phyloP scores from a whole-genome alignment of 2,797 vertebrate species.

The Sebastes taczanowskii region DNA sequence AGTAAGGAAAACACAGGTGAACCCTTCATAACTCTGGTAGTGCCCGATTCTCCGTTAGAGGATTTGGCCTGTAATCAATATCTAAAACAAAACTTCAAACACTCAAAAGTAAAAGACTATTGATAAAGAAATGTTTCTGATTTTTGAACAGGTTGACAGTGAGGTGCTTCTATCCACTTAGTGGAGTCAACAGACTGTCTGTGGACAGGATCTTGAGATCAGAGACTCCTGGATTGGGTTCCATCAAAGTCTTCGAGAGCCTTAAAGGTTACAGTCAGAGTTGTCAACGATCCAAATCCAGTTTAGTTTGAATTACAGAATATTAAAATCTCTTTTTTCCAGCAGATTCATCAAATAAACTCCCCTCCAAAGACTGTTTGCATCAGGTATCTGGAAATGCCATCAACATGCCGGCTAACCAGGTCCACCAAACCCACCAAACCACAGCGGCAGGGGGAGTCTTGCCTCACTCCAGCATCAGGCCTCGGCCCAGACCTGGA shows the following conservation, averaged over 20 bases:
- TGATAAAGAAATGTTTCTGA: neutral
- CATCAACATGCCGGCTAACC: neutral
- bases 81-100: neutral
- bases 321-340: neutral
- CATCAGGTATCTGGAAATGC: neutral
- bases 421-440: neutral
- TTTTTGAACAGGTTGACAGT: conserved; percentile 73
- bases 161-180: conserved; percentile 80
- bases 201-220: conserved; percentile 36
- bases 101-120: neutral
- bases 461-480: neutral
- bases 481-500: neutral
- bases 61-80: neutral
- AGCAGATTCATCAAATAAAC: conserved; percentile 14
- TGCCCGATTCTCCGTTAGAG: neutral
- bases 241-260: conserved; percentile 48
- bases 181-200: conserved; percentile 60
- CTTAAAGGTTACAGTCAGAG: conserved; percentile 22
- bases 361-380: neutral
- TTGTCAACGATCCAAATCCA: neutral
- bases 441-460: neutral
- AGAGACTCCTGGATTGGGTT: conserved; percentile 53
- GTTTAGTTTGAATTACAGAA: neutral
- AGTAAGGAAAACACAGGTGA: conserved; percentile 54
- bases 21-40: neutral